A percentile compares a stretch with the other conserved stretches of the same genome.
Conservation (phyloP, 1,140 invertebrate species). For the Apis laboriosa region DNA sequence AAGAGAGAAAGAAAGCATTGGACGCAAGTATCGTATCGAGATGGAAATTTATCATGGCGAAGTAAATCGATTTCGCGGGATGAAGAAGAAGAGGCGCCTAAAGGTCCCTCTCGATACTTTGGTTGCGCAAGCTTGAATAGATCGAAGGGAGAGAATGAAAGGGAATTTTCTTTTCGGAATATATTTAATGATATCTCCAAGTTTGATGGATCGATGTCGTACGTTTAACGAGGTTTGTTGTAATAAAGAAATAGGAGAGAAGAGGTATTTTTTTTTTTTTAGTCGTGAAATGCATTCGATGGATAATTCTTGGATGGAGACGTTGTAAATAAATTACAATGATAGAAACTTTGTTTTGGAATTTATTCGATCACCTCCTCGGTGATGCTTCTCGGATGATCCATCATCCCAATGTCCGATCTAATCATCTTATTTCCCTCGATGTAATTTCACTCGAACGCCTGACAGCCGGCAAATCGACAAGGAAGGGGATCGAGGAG, state of each 20-base stretch:
- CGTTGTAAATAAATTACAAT: too few relatives aligned
- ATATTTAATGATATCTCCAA: too few relatives aligned
- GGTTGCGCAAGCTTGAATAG: background rate
- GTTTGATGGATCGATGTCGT: too few relatives aligned
- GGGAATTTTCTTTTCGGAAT: background rate
- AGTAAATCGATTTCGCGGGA: background rate
- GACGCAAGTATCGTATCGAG: background rate
- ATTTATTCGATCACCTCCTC: background rate
- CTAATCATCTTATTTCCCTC: constrained; percentile 70
- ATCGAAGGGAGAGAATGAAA: background rate
- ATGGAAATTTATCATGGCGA: background rate
- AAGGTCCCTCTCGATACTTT: background rate
- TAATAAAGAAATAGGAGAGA: too few relatives aligned
- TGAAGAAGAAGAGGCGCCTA: background rate
- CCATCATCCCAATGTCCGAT: constrained; percentile 52
- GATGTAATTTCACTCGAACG: constrained; percentile 62
- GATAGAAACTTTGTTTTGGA: too few relatives aligned
- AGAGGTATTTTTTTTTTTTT: too few relatives aligned
- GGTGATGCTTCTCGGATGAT: background rate
- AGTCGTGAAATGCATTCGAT: too few relatives aligned
- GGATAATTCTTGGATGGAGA: too few relatives aligned
- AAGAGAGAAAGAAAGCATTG: background rate
- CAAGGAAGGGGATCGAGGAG: background rate
- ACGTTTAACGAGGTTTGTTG: too few relatives aligned
- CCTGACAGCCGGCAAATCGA: background rate